Conservation (phyloP, 1,140 invertebrate species). For the Drosophila mojavensis region DNA sequence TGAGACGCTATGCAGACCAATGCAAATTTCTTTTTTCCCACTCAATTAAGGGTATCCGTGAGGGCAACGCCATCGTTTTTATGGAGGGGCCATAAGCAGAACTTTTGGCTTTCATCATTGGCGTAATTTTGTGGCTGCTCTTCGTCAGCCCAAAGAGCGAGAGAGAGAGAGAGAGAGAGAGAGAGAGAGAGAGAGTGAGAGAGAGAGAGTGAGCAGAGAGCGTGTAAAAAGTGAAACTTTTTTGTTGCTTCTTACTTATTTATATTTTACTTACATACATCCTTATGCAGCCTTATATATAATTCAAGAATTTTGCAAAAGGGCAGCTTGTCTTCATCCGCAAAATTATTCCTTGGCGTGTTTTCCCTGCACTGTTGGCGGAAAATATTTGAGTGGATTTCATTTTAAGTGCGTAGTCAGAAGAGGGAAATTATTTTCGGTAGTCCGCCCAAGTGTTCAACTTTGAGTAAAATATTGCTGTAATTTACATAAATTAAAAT, state of each 20-base stretch:
- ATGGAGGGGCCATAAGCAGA: conserved; percentile 20
- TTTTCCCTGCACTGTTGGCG: conserved; percentile 15
- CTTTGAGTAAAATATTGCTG: conserved; percentile 14
- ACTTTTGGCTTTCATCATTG: conserved; percentile 35
- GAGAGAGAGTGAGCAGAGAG: too few species aligned
- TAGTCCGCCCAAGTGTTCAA: background rate
- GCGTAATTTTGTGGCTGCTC: conserved; percentile 54
- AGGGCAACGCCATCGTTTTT: conserved; percentile 36
- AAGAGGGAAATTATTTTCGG: conserved; percentile 8
- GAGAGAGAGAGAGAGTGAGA: too few species aligned
- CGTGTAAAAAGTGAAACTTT: conserved; percentile 35
- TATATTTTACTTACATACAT: conserved; percentile 28
- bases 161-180: background rate
- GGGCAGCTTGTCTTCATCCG: conserved; percentile 29
- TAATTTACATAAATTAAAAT: conserved; percentile 26
- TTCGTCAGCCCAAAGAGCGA: conserved; percentile 25
- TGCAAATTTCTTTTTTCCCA: conserved; percentile 43
- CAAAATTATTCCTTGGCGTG: conserved; percentile 41
- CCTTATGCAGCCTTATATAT: conserved; percentile 23
- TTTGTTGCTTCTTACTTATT: conserved; percentile 42
- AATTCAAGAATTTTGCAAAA: conserved; percentile 56
- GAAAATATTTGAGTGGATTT: conserved; percentile 19
- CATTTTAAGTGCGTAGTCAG: conserved; percentile 10
- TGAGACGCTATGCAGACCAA: conserved; percentile 29
- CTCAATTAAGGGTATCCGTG: conserved; percentile 42